These are phyloP conservation scores for Elgonia sp. DNA, from an alignment of 2,888 invertebrate genomes.

Conservation along the genomic window DNA sequence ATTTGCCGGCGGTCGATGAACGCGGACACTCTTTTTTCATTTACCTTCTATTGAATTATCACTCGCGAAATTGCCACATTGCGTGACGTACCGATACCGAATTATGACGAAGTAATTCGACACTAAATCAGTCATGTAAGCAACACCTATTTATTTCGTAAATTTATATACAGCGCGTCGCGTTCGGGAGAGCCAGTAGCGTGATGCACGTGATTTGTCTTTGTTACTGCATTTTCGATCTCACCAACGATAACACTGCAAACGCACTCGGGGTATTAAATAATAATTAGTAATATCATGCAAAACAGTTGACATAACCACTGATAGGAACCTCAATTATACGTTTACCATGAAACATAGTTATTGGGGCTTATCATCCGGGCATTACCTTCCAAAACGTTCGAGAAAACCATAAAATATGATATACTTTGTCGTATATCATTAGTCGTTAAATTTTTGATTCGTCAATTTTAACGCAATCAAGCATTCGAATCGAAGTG, in stretches of 20 bases:
- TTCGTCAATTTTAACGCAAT: not conserved
- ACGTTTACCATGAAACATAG: constrained; percentile 65
- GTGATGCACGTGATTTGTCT: constrained; percentile 73
- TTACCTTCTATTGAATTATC: constrained; percentile 53
- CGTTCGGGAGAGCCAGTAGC: constrained; percentile 23
- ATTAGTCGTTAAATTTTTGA: constrained; percentile 3
- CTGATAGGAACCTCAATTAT: constrained; percentile 72
- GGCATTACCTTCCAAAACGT: constrained; percentile 43
- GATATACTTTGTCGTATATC: not conserved
- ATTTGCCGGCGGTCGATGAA: constrained; percentile 32
- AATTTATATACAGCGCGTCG: constrained; percentile 56
- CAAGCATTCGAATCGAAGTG: not conserved
- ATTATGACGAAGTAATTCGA: constrained; percentile 61
- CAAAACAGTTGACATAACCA: constrained; percentile 75
- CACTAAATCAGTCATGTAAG: constrained; percentile 70
- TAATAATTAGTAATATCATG: constrained; percentile 76
- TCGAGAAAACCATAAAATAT: constrained; percentile 46
- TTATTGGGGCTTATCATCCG: constrained; percentile 65
- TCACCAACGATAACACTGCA: constrained; percentile 53
- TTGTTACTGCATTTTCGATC: constrained; percentile 73
- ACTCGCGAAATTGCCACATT: constrained; percentile 48
- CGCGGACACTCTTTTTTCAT: constrained; percentile 20
- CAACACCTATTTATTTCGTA: constrained; percentile 70
- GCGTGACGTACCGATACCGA: constrained; percentile 47
- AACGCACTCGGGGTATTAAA: constrained; percentile 68